Base-by-base conservation (phyloP, 2,888 invertebrate genomes). In the Salticus scenicus region DNA sequence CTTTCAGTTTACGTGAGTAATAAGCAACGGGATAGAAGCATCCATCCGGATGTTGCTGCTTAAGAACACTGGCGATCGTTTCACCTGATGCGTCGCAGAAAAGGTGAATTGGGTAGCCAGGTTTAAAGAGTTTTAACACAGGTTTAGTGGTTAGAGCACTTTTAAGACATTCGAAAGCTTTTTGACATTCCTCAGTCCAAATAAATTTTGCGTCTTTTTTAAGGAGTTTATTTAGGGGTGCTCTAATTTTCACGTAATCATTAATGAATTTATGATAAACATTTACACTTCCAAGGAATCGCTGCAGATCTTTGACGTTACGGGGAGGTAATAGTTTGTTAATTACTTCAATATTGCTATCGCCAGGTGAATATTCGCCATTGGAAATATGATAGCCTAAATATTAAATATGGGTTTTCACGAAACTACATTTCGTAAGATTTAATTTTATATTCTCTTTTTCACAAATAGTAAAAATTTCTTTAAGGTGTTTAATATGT, bases 231-330 rank as follows among this genome's bases (percentile, higher is more conserved):
- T 67, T 67, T 33, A 67, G n/a, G 4, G 12, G 67, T n/a, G n/a
- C 20, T 67, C 67, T 67, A 5, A 67, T 30, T 33, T 67, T 33
- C 1, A 33, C 67, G 31, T 67, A 33, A 31, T 67, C 37, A 14
- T 1, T n/a, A 14, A 67, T 67, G 33, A 67, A 67, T 67, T 31
- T 67, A 67, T 17, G 31, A n/a, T 67, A 67, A n/a, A 67, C 33
- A 67, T 67, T 67, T 0, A 67, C 20, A 31, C 12, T 33, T 0
- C 67, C 67, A 10, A 67, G 20, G 31, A 33, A 67, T 31, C 20
- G 30, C 8, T 67, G 67, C n/a, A n/a, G 67, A 14, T 31, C 67
- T 33, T 67, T 67, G 1, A 67, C 30, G 31, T 31, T 4, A 17
- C 31, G n/a, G 8, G 17, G 33, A 8, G 1, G 67, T 8, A 31